A percentile compares a stretch with the other conserved stretches of the same genome.
These are phyloP conservation scores for Mimachlamys varia DNA, from an alignment of 2,888 invertebrate species.

Conservation along the genomic window DNA sequence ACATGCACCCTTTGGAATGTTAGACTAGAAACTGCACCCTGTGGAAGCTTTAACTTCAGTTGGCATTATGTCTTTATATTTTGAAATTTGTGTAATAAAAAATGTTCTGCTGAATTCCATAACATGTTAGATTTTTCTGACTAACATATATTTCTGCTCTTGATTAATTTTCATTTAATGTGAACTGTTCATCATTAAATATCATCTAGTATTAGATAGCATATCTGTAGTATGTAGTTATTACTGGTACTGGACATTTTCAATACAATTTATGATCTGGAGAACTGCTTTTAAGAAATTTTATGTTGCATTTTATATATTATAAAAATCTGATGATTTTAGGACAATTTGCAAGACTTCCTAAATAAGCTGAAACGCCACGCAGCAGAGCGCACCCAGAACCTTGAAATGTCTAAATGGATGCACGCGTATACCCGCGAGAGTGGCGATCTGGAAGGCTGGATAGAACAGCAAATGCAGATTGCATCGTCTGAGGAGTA, in stretches of 20 bases:
- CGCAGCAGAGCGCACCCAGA: constrained; percentile 90
- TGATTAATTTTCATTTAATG: not conserved
- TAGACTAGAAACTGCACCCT: not conserved
- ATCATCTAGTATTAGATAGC: not conserved
- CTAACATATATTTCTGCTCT: not conserved
- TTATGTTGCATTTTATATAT: not conserved
- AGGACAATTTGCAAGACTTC: constrained; percentile 81
- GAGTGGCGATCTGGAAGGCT: constrained; percentile 94
- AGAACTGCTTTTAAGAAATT: not conserved
- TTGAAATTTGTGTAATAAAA: not conserved
- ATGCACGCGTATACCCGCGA: constrained; percentile 82
- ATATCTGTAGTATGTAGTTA: not conserved
- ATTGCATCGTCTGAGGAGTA: constrained; percentile 97
- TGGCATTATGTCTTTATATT: not conserved
- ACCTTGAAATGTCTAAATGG: constrained; percentile 95
- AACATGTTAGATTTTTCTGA: not conserved
- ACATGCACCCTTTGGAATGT: not conserved
- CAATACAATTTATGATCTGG: not conserved
- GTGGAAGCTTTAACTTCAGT: not conserved
- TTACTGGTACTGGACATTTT: not conserved
- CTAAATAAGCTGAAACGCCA: constrained; percentile 91
- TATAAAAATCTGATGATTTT: constrained; percentile 37
- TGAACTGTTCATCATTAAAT: not conserved
- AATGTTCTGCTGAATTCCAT: not conserved
- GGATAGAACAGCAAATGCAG: constrained; percentile 96